Percentiles rank a stretch among this genome's conserved stretches.
These are phyloP conservation scores for Orientallactaga sibirica DNA, from an alignment of 2,797 vertebrate species.

Conservation along the genomic window DNA sequence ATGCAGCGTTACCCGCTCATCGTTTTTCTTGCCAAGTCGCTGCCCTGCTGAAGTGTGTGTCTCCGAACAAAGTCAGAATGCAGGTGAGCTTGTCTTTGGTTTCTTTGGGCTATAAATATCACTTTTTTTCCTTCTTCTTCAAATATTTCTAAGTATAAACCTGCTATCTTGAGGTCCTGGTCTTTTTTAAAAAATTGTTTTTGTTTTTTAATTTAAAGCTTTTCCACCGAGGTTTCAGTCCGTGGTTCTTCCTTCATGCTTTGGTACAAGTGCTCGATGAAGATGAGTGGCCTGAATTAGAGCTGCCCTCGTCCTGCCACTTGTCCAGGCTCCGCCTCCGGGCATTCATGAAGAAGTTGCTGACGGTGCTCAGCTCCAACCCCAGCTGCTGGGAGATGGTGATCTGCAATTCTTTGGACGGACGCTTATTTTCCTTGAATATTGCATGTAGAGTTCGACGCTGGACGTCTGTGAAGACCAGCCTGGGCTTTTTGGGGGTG, in stretches of 20 bases:
- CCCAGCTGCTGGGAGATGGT: slow-evolving; percentile 99
- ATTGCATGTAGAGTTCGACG: slow-evolving; percentile 99
- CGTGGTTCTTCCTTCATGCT: slow-evolving; percentile 95
- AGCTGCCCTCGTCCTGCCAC: slow-evolving; percentile 98
- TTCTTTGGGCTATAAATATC: slow-evolving; percentile 99
- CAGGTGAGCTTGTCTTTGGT: slow-evolving; percentile 99
- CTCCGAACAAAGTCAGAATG: slow-evolving; percentile 95
- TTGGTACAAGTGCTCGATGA: slow-evolving; percentile 98
- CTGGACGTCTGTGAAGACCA: slow-evolving; percentile 99
- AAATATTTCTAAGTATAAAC: slow-evolving; percentile 93
- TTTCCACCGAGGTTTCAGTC: slow-evolving; percentile 98
- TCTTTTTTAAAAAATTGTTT: slow-evolving; percentile 88
- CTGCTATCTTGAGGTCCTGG: slow-evolving; percentile 93
- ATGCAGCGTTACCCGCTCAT: slow-evolving; percentile 88
- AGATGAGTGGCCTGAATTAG: slow-evolving; percentile 93
- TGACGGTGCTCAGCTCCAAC: slow-evolving; percentile 98
- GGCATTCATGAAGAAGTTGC: slow-evolving; percentile 99
- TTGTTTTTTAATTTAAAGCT: slow-evolving; percentile 94
- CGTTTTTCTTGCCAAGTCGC: slow-evolving; percentile 90
- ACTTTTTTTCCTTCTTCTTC: slow-evolving; percentile 85
- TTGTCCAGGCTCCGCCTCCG: slow-evolving; percentile 98
- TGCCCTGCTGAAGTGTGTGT: slow-evolving; percentile 93
- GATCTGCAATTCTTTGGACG: slow-evolving; percentile 99
- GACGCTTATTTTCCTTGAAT: slow-evolving; percentile 99
- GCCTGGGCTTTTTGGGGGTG: slow-evolving; percentile 96